Conservation (phyloP, 1,140 invertebrate genomes). For the Chymomyza costata region DNA sequence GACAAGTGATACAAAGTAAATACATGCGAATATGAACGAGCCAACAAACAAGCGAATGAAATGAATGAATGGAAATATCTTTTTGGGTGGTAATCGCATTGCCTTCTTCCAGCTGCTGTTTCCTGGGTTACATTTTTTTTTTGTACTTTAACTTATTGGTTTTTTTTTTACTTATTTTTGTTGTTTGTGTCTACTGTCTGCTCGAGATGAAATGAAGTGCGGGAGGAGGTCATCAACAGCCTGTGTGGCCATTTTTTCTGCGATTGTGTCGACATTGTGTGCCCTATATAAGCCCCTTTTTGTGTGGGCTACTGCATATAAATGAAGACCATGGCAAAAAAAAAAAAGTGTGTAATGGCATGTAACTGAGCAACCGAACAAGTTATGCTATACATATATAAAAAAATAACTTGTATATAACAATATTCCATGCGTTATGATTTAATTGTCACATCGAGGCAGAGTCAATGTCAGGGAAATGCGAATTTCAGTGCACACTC, state of each 20-base stretch:
- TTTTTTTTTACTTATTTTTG: not conserved
- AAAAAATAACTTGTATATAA: constrained; percentile 27
- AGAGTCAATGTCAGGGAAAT: constrained; percentile 7
- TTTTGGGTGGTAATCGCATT: constrained; percentile 6
- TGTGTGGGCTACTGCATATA: no score
- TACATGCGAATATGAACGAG: constrained; percentile 17
- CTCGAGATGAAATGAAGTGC: constrained; percentile 23
- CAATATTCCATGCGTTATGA: constrained; percentile 48
- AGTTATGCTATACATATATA: constrained; percentile 53
- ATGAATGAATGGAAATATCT: constrained; percentile 48
- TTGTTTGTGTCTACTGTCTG: constrained; percentile 16
- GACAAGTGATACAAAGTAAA: constrained; percentile 73
- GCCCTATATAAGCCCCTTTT: constrained; percentile 31
- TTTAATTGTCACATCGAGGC: constrained; percentile 59
- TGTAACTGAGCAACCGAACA: constrained; percentile 50
- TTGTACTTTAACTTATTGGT: not conserved
- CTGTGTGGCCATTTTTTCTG: no score
- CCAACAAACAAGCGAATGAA: constrained; percentile 51
- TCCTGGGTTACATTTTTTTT: not conserved
- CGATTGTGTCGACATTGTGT: not conserved
- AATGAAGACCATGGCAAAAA: no score
- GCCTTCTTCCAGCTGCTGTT: constrained; percentile 1
- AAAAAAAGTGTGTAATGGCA: constrained; percentile 48
- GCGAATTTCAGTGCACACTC: no score
- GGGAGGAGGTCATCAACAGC: constrained; percentile 16